A percentile compares a stretch with the other conserved stretches of the same genome.
phyloP scores from a whole-genome alignment of 2,113 vertebrate genomes.

The Paradisaea rubra region DNA sequence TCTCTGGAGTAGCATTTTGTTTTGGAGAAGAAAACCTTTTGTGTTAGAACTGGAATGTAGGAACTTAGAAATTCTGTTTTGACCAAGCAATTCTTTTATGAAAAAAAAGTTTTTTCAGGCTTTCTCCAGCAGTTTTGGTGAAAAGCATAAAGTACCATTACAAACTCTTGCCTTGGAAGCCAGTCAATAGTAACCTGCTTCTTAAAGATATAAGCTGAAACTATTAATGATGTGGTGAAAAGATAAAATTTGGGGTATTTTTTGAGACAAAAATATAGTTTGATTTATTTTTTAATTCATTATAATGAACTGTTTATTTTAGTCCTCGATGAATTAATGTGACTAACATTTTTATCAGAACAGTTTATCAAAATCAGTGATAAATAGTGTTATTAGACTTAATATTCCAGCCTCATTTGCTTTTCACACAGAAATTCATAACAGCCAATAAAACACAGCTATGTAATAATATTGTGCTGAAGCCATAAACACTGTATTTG shows the following conservation, averaged over 20 bases:
- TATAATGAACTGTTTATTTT: slow-evolving; percentile 12
- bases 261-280: not conserved
- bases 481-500: not conserved
- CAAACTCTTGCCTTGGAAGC: not conserved
- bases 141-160: not conserved
- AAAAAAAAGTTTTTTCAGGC: not conserved
- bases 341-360: slow-evolving; percentile 15
- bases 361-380: slow-evolving; percentile 10
- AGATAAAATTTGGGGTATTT: not conserved
- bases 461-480: slow-evolving; percentile 6
- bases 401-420: slow-evolving; percentile 23
- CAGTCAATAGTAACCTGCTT: not conserved
- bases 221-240: not conserved
- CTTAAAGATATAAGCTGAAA: not conserved
- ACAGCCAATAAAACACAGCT: not conserved
- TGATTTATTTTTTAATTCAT: slow-evolving; percentile 12
- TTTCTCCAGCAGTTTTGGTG: not conserved
- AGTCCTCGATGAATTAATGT: not conserved
- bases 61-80: not conserved
- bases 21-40: not conserved
- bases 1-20: not conserved
- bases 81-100: not conserved
- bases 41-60: not conserved
- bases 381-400: slow-evolving; percentile 41
- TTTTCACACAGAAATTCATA: slow-evolving; percentile 18